phyloP scores from a whole-genome alignment of 2,888 invertebrate species.

The Bombyx huttoni region DNA sequence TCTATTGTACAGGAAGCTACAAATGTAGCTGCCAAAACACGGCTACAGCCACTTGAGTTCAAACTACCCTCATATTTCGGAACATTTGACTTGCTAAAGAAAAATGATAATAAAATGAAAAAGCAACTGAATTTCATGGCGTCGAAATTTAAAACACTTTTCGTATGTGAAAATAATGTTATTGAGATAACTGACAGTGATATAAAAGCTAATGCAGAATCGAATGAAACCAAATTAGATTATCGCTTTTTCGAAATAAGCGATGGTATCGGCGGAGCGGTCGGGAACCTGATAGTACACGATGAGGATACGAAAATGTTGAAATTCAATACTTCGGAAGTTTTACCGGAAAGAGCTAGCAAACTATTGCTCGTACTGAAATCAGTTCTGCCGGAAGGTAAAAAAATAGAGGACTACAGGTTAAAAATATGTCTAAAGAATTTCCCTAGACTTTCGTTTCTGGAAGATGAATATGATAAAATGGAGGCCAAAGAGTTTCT shows the following conservation, averaged over 20 bases:
- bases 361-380: constrained; percentile 13
- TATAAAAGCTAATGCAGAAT: constrained; percentile 12
- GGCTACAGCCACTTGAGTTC: constrained; percentile 13
- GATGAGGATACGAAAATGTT: constrained; percentile 14
- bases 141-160: constrained; percentile 4
- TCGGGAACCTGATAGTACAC: constrained; percentile 21
- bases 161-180: constrained; percentile 5
- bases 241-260: constrained; percentile 16
- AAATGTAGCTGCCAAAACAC: constrained; percentile 9
- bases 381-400: neutral
- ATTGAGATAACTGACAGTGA: constrained; percentile 12
- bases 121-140: constrained; percentile 10
- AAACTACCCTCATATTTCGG: constrained; percentile 22
- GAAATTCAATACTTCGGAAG: constrained; percentile 13
- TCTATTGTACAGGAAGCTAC: constrained; percentile 16
- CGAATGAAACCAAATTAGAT: constrained; percentile 14
- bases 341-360: constrained; percentile 14
- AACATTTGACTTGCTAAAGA: constrained; percentile 18
- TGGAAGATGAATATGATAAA: constrained; percentile 18
- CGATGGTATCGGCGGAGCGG: constrained; percentile 24
- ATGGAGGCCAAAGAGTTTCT: constrained; percentile 21
- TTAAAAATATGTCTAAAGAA: constrained; percentile 17
- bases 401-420: constrained; percentile 10
- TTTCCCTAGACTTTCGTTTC: constrained; percentile 22
- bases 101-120: constrained; percentile 10